These are phyloP conservation scores for Mellilla xanthometata DNA, from an alignment of 2,888 invertebrate species.

Conservation along the genomic window DNA sequence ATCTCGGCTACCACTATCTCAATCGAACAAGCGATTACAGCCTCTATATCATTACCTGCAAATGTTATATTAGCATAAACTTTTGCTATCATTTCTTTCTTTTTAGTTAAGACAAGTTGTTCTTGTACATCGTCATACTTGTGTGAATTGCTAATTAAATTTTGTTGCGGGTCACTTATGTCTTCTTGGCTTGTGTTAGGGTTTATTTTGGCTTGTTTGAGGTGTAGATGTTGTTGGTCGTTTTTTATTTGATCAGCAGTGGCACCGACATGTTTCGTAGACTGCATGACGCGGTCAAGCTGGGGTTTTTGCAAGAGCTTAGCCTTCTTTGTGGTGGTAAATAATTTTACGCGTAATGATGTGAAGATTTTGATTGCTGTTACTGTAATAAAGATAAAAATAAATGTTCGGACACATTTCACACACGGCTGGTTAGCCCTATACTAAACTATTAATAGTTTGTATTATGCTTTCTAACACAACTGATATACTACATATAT, in stretches of 20 bases:
- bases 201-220: constrained; percentile 34
- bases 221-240: constrained; percentile 19
- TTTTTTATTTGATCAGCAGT: constrained; percentile 59
- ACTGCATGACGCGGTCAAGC: constrained; percentile 74
- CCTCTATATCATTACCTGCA: constrained; percentile 1
- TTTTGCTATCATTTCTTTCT: constrained; percentile 9
- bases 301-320: constrained; percentile 66
- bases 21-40: constrained; percentile 2
- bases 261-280: constrained; percentile 49
- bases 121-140: constrained; percentile 9
- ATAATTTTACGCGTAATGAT: constrained; percentile 50
- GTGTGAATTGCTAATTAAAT: constrained; percentile 20
- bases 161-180: neutral
- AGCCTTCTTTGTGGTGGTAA: constrained; percentile 43
- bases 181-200: constrained; percentile 28
- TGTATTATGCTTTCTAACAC: too few species aligned
- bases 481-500: too few species aligned
- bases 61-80: constrained; percentile 7
- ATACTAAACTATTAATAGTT: too few species aligned
- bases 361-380: too few species aligned
- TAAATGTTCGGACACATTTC: too few species aligned
- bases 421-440: too few species aligned
- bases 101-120: constrained; percentile 4
- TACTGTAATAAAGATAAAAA: too few species aligned
- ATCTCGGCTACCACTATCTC: constrained; percentile 5